Evolutionary conservation across 2,888 invertebrate genomes (phyloP), one percentile per base, ranked within the genome.

Genomic region (Epirrhoe tristata): DNA sequence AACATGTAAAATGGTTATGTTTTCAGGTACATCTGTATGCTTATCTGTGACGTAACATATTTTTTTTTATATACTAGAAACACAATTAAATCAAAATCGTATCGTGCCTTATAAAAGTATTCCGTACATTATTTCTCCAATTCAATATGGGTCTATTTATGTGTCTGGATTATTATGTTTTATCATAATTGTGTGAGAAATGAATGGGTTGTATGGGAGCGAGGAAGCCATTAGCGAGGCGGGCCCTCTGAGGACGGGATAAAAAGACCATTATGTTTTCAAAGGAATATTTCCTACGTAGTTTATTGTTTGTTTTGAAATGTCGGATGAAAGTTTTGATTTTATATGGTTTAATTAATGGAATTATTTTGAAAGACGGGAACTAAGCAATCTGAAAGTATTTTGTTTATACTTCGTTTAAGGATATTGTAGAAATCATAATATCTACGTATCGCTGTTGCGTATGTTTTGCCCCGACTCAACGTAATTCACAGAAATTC

Each of bases 131-230:
- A 69, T 65, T 61, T 61, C 51, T 64, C 53, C 46, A 53, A 67
- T 70, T 65, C 63, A 69, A 59, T 54, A 54, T 39, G 61, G 48
- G 36, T 63, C 62, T 68, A 65, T 63, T 73, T 70, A 63, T 61
- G 60, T 50, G 66, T 61, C 68, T 60, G 60, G 72, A 72, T 74
- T 70, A 72, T 72, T 70, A 69, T 74, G 74, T 77, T 79, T 73
- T 77, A 72, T 75, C 74, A 73, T 75, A 71, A 76, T 79, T 77
- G 76, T 77, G 76, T 79, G 81, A 77, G 78, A 77, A 78, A 74
- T 80, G 82, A 79, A 81, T 78, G 75, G 76, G 63, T 55, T 58
- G 66, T 66, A 67, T 69, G 70, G 68, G 65, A 69, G 72, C 70
- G 59, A 66, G 65, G 72, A 65, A 67, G 70, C 75, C 81, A 82